Percentiles rank a stretch among this genome's conserved stretches.
These are phyloP conservation scores for Cetonia aurata DNA, from an alignment of 2,888 invertebrate species.

Conservation along the genomic window DNA sequence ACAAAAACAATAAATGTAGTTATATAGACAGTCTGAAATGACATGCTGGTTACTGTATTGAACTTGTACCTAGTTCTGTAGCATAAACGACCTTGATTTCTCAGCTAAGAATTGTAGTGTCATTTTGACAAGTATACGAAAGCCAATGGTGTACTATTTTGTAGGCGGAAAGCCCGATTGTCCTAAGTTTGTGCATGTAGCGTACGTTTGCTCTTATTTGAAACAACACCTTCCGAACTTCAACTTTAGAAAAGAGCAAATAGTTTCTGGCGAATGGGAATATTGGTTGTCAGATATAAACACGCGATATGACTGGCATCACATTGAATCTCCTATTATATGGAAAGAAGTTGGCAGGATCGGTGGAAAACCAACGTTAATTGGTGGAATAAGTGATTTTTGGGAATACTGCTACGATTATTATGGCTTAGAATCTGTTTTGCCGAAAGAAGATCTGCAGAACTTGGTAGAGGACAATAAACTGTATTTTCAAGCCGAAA, in stretches of 20 bases:
- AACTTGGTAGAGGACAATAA: slow-evolving; percentile 57
- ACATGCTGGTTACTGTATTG: too few species aligned
- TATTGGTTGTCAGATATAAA: slow-evolving; percentile 69
- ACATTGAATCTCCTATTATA: slow-evolving; percentile 70
- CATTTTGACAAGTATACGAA: slow-evolving; percentile 20
- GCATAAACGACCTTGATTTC: too few species aligned
- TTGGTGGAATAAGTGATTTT: slow-evolving; percentile 74
- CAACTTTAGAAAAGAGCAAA: slow-evolving; percentile 68
- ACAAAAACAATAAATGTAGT: too few species aligned
- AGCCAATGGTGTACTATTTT: slow-evolving; percentile 66
- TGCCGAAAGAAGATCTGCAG: slow-evolving; percentile 58
- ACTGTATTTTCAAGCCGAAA: slow-evolving; percentile 45
- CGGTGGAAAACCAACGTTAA: slow-evolving; percentile 70
- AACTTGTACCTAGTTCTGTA: too few species aligned
- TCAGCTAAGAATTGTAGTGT: background rate
- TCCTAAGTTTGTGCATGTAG: slow-evolving; percentile 68
- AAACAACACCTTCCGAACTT: slow-evolving; percentile 70
- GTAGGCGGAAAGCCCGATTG: slow-evolving; percentile 72
- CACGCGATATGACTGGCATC: slow-evolving; percentile 70
- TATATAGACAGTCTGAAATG: too few species aligned
- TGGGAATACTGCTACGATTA: slow-evolving; percentile 74
- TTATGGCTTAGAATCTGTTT: slow-evolving; percentile 66
- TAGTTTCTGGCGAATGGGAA: slow-evolving; percentile 69
- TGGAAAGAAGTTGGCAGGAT: slow-evolving; percentile 73
- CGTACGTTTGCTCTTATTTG: slow-evolving; percentile 70